Evolutionary conservation across 2,888 invertebrate species (phyloP).

Genomic region (Lasioglossum marginatum): DNA sequence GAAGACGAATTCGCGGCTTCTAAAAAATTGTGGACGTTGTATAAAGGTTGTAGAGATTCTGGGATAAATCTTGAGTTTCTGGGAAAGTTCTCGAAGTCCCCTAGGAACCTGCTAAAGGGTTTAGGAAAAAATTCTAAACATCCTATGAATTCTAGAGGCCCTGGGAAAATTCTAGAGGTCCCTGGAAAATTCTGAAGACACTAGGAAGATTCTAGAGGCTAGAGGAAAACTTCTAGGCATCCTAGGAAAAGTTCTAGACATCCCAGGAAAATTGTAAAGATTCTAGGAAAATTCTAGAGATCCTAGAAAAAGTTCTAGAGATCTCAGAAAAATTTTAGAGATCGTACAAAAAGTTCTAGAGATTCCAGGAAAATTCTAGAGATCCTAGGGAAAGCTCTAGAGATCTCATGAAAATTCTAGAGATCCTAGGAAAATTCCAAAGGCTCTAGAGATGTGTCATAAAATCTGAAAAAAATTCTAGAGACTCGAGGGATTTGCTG

Average conservation of each 20-base stretch:
- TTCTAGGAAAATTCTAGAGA: neutral
- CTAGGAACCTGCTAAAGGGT: neutral
- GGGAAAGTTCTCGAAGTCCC: too few species aligned
- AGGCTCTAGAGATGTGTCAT: fast-evolving
- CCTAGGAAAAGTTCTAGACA: neutral
- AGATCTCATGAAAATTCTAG: neutral
- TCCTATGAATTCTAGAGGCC: neutral
- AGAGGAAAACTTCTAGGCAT: too few species aligned
- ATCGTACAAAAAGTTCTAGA: too few species aligned
- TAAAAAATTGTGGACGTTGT: neutral
- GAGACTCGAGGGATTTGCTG: neutral
- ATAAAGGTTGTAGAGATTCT: neutral
- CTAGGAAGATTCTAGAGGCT: fast-evolving
- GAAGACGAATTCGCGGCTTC: neutral
- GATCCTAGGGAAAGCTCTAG: neutral
- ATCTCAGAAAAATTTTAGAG: fast-evolving
- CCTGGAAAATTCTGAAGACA: neutral
- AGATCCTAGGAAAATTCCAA: neutral
- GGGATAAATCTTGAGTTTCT: neutral
- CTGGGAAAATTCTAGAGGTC: neutral
- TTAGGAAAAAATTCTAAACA: neutral
- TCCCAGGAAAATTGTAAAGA: too few species aligned
- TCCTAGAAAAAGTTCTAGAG: neutral
- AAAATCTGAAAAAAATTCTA: neutral
- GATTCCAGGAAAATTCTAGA: neutral